Base-by-base conservation (phyloP, 2,888 invertebrate species). In the Drosophila robusta region DNA sequence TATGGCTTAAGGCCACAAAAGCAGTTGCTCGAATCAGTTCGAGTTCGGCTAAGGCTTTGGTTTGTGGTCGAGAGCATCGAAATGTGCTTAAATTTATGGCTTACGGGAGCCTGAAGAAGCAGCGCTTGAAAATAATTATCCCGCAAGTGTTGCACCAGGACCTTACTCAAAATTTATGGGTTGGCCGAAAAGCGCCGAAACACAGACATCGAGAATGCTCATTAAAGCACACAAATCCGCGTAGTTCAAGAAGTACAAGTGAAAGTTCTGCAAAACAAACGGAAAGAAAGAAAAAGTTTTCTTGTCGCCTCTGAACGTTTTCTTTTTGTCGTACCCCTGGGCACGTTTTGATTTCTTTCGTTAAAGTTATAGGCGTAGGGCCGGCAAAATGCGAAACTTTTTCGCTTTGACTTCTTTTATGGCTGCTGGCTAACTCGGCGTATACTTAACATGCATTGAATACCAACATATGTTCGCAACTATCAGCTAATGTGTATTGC, bases 281-380 rank as follows among this genome's bases (percentile, higher is more conserved):
- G 14, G n/a, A 46, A 62, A 24, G 47, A 49, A 61, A 60, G 58
- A 46, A 69, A 84, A 83, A 82, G 50, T 80, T 74, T 82, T 54
- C 61, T 49, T 55, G 55, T 65, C 64, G 66, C 57, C 34, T 29
- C 42, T 61, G 7, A 36, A 41, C 36, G 14, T 16, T 51, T 58
- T 54, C 38, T 54, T 56, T 75, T 63, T 57, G 73, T 65, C 49
- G 54, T 51, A 45, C 68, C 70, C 74, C 29, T 67, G 75, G 72
- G 80, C 72, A 71, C 72, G 72, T 86, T 83, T 82, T 78, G 78
- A 75, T 75, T 72, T 70, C 67, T 63, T 69, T 58, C 56, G 44
- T 47, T 60, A 26, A 76, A 72, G 66, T 72, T 70, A 64, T 64
- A 24, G 67, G 60, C 64, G 14, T 32, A 51, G 26, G n/a, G 24